Conservation (phyloP, 1,140 invertebrate species). For the Penaeus indicus region DNA sequence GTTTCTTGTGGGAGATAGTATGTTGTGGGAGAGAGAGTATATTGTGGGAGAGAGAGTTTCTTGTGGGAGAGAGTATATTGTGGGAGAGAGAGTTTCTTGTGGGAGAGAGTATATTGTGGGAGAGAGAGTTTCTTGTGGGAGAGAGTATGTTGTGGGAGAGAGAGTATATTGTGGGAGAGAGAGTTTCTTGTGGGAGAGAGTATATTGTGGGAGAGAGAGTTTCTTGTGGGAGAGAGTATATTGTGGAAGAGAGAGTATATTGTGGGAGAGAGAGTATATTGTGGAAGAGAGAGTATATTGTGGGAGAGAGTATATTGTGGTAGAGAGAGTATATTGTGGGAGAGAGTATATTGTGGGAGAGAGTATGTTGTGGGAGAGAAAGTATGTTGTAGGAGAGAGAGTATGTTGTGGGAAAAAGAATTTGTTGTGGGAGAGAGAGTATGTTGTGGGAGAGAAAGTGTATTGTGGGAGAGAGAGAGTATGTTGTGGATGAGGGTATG, state of each 20-base stretch:
- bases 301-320: not conserved
- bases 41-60: conserved; percentile 72
- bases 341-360: too few relatives aligned
- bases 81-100: not conserved
- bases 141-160: not conserved
- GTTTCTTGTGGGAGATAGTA: too few relatives aligned
- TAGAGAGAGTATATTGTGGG: too few relatives aligned
- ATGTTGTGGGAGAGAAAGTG: too few relatives aligned
- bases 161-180: not conserved
- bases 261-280: not conserved
- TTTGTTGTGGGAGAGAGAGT: too few relatives aligned
- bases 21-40: too few relatives aligned
- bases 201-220: not conserved
- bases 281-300: not conserved
- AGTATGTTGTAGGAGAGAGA: too few relatives aligned
- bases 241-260: conserved; percentile 11
- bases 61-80: not conserved
- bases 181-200: not conserved
- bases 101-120: conserved; percentile 72
- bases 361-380: too few relatives aligned
- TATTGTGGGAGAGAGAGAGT: too few relatives aligned
- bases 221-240: not conserved
- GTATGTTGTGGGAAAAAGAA: too few relatives aligned
- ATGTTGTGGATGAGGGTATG: too few relatives aligned
- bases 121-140: not conserved